phyloP scores from a whole-genome alignment of 2,113 vertebrate genomes.

The Pandion haliaetus region DNA sequence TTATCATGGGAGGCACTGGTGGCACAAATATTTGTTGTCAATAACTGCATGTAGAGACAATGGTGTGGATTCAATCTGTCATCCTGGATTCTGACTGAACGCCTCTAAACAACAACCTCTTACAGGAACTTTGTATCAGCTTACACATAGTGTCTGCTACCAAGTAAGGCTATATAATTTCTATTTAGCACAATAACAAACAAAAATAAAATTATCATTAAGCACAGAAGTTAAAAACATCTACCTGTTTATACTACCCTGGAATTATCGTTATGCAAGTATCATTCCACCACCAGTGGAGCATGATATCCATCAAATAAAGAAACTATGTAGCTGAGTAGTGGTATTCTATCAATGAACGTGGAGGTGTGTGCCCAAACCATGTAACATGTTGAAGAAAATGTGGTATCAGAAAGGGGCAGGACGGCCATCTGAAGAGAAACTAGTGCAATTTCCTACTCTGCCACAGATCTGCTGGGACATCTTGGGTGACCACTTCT shows the following conservation, averaged over 20 bases:
- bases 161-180: neutral
- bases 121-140: accelerated
- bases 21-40: neutral
- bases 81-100: neutral
- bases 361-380: accelerated
- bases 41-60: neutral
- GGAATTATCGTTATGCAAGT: neutral
- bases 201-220: neutral
- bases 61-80: neutral
- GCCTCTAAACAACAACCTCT: neutral
- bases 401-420: neutral
- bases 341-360: neutral
- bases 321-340: neutral
- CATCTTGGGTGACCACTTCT: neutral
- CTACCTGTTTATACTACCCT: neutral
- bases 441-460: neutral
- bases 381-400: neutral
- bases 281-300: neutral
- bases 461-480: neutral
- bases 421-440: neutral
- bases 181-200: neutral
- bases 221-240: neutral
- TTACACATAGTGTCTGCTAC: neutral
- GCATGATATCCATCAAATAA: neutral
- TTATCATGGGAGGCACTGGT: neutral